Percentiles rank a stretch among this genome's conserved stretches.
Conservation (phyloP, 2,113 vertebrate species). For the Labeo rohita region DNA sequence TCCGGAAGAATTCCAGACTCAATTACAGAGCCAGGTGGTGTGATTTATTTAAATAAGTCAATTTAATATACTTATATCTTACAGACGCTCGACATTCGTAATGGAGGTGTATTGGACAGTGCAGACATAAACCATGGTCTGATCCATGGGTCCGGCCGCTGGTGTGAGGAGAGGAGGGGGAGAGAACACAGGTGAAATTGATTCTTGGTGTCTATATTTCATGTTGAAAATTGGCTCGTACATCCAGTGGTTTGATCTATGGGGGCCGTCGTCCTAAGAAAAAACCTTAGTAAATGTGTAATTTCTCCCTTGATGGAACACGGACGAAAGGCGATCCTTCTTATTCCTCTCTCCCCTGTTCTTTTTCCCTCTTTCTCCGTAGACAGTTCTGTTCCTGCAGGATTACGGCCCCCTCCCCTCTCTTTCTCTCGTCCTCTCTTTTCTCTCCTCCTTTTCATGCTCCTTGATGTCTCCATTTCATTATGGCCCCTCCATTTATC, state of each 20-base stretch:
- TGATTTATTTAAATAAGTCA: slow-evolving; percentile 65
- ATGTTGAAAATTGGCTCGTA: slow-evolving; percentile 99
- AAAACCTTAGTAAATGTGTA: slow-evolving; percentile 99
- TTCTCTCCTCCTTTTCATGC: slow-evolving; percentile 84
- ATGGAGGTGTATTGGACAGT: slow-evolving; percentile 60
- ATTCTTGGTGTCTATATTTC: slow-evolving; percentile 99
- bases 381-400: slow-evolving; percentile 58
- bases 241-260: slow-evolving; percentile 98
- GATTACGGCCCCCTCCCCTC: slow-evolving; percentile 72
- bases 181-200: slow-evolving; percentile 89
- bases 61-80: slow-evolving; percentile 65
- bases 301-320: slow-evolving; percentile 99
- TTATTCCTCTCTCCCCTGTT: slow-evolving; percentile 76
- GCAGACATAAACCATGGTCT: slow-evolving; percentile 57
- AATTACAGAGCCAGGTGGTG: slow-evolving; percentile 45
- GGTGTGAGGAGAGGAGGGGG: slow-evolving; percentile 51
- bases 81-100: slow-evolving; percentile 58
- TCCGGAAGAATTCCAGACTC: slow-evolving; percentile 34
- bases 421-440: slow-evolving; percentile 75
- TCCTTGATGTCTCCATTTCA: slow-evolving; percentile 99
- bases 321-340: slow-evolving; percentile 96
- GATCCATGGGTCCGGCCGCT: slow-evolving; percentile 58
- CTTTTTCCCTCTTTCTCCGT: slow-evolving; percentile 5
- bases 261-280: slow-evolving; percentile 98
- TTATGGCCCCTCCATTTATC: slow-evolving; percentile 96